These are phyloP conservation scores for Pseudomyrmex dendroicus DNA, from an alignment of 1,140 invertebrate genomes.

Conservation along the genomic window DNA sequence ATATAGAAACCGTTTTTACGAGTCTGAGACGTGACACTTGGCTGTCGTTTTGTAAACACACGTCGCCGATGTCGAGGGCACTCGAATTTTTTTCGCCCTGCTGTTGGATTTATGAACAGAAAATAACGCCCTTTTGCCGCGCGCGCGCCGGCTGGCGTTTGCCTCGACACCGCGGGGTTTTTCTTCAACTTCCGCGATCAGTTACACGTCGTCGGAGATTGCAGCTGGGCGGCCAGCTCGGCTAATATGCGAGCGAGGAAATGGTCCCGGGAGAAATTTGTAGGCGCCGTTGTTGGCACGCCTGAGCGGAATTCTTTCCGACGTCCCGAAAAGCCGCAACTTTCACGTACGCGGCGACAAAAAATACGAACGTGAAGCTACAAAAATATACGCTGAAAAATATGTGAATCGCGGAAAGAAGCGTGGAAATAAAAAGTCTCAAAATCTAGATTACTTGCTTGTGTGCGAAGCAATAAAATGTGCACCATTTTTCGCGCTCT, in stretches of 20 bases:
- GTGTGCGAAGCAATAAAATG: neutral
- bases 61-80: neutral
- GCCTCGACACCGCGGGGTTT: conserved; percentile 17
- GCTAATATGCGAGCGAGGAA: conserved; percentile 56
- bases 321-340: conserved; percentile 3
- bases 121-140: conserved; percentile 14
- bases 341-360: conserved; percentile 12
- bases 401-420: neutral
- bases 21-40: neutral
- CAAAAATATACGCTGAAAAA: neutral
- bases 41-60: neutral
- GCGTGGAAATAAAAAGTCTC: no score
- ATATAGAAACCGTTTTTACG: neutral
- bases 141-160: conserved; percentile 21
- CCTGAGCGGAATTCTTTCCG: conserved; percentile 43
- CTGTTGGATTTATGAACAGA: conserved; percentile 34
- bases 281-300: conserved; percentile 20
- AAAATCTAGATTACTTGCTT: neutral
- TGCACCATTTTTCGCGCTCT: neutral
- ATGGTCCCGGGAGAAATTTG: conserved; percentile 55
- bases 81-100: neutral
- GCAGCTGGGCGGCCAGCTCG: conserved; percentile 40
- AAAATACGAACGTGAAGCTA: conserved; percentile 11
- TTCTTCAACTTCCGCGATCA: conserved; percentile 58
- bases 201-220: conserved; percentile 57